Evolutionary conservation across 2,888 invertebrate species (phyloP).

Genomic region (Drosophila niveifrons): DNA sequence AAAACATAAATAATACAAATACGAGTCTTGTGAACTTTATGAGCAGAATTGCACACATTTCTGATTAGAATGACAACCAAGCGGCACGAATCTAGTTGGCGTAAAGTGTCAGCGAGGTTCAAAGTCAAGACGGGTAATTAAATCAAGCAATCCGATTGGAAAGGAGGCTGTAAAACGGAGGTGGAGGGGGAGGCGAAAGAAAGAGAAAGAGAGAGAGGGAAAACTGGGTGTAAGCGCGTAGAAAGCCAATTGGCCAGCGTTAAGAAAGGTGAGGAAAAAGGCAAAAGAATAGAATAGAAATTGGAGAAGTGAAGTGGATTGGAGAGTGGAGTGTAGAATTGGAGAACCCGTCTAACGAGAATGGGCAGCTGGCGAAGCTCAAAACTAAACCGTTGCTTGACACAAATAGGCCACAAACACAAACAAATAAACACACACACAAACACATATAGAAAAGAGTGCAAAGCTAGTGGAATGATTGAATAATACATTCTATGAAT

Average conservation of each 20-base stretch:
- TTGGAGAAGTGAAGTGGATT: constrained; percentile 26
- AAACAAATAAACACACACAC: background rate
- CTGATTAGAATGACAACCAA: constrained; percentile 39
- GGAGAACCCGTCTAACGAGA: constrained; percentile 69
- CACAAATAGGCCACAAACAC: constrained; percentile 71
- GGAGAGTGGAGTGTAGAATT: no score
- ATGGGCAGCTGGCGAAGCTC: constrained; percentile 50
- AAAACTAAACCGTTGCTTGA: constrained; percentile 76
- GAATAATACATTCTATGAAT: constrained; percentile 48
- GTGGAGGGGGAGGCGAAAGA: no score
- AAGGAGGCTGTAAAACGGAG: background rate
- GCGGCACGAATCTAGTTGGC: background rate
- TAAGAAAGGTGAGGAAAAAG: constrained; percentile 42
- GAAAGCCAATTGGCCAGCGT: constrained; percentile 42
- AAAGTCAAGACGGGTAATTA: constrained; percentile 56
- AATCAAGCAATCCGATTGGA: constrained; percentile 36
- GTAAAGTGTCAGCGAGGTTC: constrained; percentile 39
- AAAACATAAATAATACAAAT: constrained; percentile 61
- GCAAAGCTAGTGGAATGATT: constrained; percentile 37
- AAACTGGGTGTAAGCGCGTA: constrained; percentile 46
- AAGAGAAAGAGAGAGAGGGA: background rate
- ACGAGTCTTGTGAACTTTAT: constrained; percentile 50
- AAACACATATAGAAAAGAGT: constrained; percentile 15
- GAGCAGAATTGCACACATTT: constrained; percentile 19
- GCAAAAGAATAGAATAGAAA: constrained; percentile 46